Conservation (phyloP, 2,797 vertebrate species). For the Sebastes ruberrimus region DNA sequence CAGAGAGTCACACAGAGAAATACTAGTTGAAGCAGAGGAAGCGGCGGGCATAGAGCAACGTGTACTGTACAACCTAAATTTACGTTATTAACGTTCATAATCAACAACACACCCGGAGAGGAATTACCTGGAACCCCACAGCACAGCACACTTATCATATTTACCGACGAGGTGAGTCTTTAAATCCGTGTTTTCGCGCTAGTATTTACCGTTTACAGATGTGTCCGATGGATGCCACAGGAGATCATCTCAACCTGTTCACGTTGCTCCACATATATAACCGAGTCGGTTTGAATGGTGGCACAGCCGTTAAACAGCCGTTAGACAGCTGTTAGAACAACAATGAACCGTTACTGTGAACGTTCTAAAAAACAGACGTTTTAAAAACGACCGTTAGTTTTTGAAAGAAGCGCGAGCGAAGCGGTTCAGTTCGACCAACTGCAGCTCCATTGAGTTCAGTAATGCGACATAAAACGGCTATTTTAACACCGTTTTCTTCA, state of each 20-base stretch:
- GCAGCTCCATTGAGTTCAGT: slow-evolving; percentile 41
- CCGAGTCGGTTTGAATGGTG: background rate
- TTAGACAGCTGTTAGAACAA: background rate
- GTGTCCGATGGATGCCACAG: slow-evolving; percentile 63
- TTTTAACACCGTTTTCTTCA: background rate
- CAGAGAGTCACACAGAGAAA: slow-evolving; percentile 63
- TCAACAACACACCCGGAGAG: background rate
- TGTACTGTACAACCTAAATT: slow-evolving; percentile 13
- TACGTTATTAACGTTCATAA: background rate
- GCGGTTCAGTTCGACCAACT: slow-evolving; percentile 6
- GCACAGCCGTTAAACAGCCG: background rate
- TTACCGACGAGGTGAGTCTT: slow-evolving; percentile 65
- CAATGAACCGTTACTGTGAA: background rate
- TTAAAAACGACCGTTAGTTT: background rate
- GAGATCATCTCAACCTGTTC: slow-evolving; percentile 63
- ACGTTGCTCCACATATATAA: background rate
- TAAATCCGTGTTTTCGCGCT: background rate
- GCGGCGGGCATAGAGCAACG: slow-evolving; percentile 34
- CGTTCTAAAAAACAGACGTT: background rate
- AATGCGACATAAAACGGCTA: slow-evolving; percentile 57
- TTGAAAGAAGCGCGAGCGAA: background rate
- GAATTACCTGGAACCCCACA: slow-evolving; percentile 8
- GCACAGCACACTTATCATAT: slow-evolving; percentile 16
- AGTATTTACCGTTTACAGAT: slow-evolving; percentile 61
- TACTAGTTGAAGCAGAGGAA: slow-evolving; percentile 66